phyloP scores from a whole-genome alignment of 2,113 vertebrate species.

The Puffinus mauretanicus region DNA sequence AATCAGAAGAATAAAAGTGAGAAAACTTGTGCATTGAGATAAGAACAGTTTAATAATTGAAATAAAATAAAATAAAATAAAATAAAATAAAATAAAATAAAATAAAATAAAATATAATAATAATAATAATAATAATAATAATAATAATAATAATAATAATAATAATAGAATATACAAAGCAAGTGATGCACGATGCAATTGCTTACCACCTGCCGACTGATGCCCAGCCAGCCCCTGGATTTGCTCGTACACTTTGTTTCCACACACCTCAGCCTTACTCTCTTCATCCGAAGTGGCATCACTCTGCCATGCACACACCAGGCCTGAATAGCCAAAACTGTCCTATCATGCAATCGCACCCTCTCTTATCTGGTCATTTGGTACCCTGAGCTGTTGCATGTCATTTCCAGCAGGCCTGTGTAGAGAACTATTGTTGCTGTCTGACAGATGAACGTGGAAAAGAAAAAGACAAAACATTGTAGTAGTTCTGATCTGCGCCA shows the following conservation, averaged over 20 bases:
- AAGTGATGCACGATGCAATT: no score
- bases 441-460: slow-evolving; percentile 25
- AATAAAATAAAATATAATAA: neutral
- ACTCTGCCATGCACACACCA: neutral
- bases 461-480: slow-evolving; percentile 26
- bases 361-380: neutral
- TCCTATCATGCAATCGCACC: neutral
- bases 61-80: neutral
- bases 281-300: neutral
- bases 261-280: neutral
- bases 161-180: no score
- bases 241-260: neutral
- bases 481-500: slow-evolving; percentile 25
- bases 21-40: neutral
- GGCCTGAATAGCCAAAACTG: neutral
- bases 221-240: neutral
- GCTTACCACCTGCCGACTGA: no score
- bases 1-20: neutral
- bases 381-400: neutral
- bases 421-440: neutral
- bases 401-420: neutral
- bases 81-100: no score
- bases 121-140: no score
- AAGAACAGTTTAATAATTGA: neutral
- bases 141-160: no score